Evolutionary conservation across 2,113 vertebrate species (phyloP).

Genomic region (Bagarius yarrelli): DNA sequence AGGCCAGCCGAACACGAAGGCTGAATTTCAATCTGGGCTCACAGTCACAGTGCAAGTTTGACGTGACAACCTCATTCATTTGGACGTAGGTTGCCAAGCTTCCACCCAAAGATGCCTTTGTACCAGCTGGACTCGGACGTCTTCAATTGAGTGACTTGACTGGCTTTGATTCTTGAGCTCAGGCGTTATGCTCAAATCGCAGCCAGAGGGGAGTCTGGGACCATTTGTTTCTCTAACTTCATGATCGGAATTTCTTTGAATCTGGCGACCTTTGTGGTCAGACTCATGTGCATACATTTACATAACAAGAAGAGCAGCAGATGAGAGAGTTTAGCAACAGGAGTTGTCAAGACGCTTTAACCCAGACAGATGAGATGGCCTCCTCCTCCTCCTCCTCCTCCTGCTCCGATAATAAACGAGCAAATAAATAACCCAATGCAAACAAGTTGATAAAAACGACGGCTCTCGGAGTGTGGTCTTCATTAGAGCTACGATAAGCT

Average conservation of each 20-base stretch:
- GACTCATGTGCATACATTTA: conserved; percentile 52
- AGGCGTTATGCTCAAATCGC: conserved; percentile 12
- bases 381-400: conserved; percentile 7
- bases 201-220: background rate
- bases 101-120: conserved; percentile 38
- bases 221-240: conserved; percentile 38
- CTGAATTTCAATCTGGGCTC: background rate
- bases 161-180: conserved; percentile 14
- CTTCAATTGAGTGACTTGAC: background rate
- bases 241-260: conserved; percentile 49
- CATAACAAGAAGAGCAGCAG: conserved; percentile 55
- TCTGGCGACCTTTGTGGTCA: conserved; percentile 52
- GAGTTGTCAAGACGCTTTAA: background rate
- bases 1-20: conserved; percentile 2
- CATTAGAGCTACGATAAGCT: conserved; percentile 5
- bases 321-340: conserved; percentile 31
- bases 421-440: conserved; percentile 16
- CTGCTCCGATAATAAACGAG: conserved; percentile 14
- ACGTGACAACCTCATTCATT: conserved; percentile 42
- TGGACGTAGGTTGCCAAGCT: conserved; percentile 30
- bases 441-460: conserved; percentile 21
- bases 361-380: conserved; percentile 19
- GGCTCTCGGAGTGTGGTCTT: conserved; percentile 12
- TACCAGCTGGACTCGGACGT: conserved; percentile 32
- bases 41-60: conserved; percentile 31